Percentiles rank a stretch among this genome's conserved stretches.
Conservation (phyloP, 1,140 invertebrate genomes). For the Cephus cinctus region DNA sequence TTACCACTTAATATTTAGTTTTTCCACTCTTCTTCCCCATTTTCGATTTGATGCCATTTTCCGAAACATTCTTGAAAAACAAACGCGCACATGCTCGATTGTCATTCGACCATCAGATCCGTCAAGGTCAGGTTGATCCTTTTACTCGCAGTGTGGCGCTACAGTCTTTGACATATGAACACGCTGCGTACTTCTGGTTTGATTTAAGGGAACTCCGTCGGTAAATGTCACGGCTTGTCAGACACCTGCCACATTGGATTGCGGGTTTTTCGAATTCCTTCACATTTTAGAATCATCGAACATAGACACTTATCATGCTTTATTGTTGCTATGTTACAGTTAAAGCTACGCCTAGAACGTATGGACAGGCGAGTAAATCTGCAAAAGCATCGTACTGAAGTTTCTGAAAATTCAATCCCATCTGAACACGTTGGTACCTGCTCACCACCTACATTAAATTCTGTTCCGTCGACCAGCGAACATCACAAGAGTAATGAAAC, state of each 20-base stretch:
- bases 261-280: no score
- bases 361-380: conserved; percentile 57
- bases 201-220: no score
- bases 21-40: no score
- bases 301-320: no score
- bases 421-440: conserved; percentile 40
- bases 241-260: neutral
- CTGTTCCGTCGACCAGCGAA: conserved; percentile 44
- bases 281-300: no score
- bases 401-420: conserved; percentile 39
- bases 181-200: neutral
- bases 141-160: neutral
- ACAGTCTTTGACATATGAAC: no score
- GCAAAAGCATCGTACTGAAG: conserved; percentile 48
- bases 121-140: neutral
- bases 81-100: neutral
- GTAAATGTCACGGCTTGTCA: no score
- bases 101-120: neutral
- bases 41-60: neutral
- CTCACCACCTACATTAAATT: conserved; percentile 42
- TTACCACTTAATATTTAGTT: no score
- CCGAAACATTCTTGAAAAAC: neutral
- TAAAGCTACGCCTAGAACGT: conserved; percentile 58
- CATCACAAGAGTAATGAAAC: conserved; percentile 30
- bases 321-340: conserved; percentile 48